A percentile compares a stretch with the other conserved stretches of the same genome.
Evolutionary conservation across 2,113 vertebrate species (phyloP).

Genomic region (Scartelaos histophorus): DNA sequence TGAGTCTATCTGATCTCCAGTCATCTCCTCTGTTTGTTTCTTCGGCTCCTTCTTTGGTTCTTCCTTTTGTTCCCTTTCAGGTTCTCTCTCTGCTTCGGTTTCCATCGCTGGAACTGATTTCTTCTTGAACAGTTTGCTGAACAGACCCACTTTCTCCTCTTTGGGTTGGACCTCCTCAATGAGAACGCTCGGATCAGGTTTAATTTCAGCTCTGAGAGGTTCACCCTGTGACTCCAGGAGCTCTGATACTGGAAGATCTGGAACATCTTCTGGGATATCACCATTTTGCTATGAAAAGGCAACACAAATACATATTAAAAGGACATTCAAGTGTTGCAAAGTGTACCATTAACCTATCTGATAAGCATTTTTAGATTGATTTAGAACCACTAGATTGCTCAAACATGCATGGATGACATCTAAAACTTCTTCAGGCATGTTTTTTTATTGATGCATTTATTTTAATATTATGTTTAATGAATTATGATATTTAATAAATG

Average conservation of each 20-base stretch:
- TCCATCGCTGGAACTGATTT: background rate
- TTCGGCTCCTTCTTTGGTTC: conserved; percentile 8
- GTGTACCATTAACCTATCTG: too few species aligned
- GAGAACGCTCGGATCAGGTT: background rate
- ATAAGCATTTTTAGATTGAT: too few species aligned
- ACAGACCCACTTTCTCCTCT: conserved; percentile 10
- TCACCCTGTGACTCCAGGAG: conserved; percentile 37
- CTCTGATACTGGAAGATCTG: conserved; percentile 53
- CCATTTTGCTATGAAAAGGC: conserved; percentile 34
- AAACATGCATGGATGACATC: too few species aligned
- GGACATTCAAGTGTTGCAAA: too few species aligned
- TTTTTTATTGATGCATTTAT: too few species aligned
- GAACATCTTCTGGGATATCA: background rate
- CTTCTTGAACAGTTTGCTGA: conserved; percentile 57
- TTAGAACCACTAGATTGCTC: too few species aligned
- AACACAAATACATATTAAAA: background rate
- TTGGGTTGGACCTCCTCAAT: conserved; percentile 18
- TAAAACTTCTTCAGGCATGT: too few species aligned
- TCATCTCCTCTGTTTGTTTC: background rate
- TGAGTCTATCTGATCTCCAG: conserved; percentile 25
- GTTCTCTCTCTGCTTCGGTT: background rate
- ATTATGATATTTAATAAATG: too few species aligned
- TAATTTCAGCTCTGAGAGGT: background rate
- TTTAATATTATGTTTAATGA: too few species aligned
- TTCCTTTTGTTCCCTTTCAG: background rate